These are phyloP conservation scores for Lasioglossum vierecki DNA, from an alignment of 2,888 invertebrate species.

Conservation along the genomic window DNA sequence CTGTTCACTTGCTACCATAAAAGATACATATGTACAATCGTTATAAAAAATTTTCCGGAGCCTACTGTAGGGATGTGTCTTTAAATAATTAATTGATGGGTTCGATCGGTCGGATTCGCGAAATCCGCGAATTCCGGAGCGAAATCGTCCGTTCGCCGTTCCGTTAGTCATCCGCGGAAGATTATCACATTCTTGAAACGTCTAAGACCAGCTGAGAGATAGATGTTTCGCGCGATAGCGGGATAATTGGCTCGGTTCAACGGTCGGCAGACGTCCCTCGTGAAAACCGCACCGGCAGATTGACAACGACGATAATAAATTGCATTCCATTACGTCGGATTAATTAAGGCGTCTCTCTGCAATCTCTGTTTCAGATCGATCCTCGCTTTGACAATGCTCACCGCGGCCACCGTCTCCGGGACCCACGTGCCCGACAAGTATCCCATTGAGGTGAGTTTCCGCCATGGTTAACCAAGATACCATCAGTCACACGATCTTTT, in stretches of 20 bases:
- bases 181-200: slow-evolving; percentile 68
- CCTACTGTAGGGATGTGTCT: background rate
- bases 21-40: background rate
- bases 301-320: slow-evolving; percentile 59
- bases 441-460: slow-evolving; percentile 78
- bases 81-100: background rate
- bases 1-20: background rate
- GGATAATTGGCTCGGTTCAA: slow-evolving; percentile 61
- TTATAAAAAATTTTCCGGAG: background rate
- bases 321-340: slow-evolving; percentile 57
- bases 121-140: background rate
- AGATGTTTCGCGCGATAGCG: slow-evolving; percentile 60
- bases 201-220: slow-evolving; percentile 54
- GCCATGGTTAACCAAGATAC: background rate
- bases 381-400: slow-evolving; percentile 74
- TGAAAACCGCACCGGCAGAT: slow-evolving; percentile 43
- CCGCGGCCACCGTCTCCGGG: slow-evolving; percentile 71
- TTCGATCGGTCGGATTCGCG: background rate
- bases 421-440: slow-evolving; percentile 79
- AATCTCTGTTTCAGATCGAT: slow-evolving; percentile 78
- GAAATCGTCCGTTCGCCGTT: slow-evolving; percentile 1
- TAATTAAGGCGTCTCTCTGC: slow-evolving; percentile 57
- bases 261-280: slow-evolving; percentile 36
- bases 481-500: slow-evolving; percentile 9
- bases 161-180: slow-evolving; percentile 45